Evolutionary conservation across 1,140 invertebrate genomes (phyloP).

Genomic region (Plectrocnemia conspersa): DNA sequence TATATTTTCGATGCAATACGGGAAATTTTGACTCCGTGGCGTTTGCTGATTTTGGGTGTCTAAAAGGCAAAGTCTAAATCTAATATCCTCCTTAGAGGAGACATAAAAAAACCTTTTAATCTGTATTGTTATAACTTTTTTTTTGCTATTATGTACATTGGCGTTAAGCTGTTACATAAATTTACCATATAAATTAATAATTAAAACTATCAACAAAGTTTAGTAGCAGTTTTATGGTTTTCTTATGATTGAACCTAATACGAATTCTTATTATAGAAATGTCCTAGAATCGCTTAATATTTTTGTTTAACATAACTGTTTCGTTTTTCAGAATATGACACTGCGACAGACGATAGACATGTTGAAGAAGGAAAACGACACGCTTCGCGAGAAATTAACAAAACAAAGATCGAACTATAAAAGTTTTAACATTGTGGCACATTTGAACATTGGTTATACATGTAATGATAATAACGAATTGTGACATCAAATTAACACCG

Average conservation of each 20-base stretch:
- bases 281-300: background rate
- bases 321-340: constrained; percentile 68
- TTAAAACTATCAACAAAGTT: background rate
- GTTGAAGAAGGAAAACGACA: constrained; percentile 85
- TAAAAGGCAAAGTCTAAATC: too few relatives aligned
- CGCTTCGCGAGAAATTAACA: constrained; percentile 78
- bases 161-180: background rate
- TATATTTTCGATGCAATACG: too few relatives aligned
- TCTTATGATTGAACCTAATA: background rate
- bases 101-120: too few relatives aligned
- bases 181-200: background rate
- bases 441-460: too few relatives aligned
- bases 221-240: background rate
- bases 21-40: too few relatives aligned
- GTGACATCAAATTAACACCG: constrained; percentile 13
- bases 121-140: too few relatives aligned
- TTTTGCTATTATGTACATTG: too few relatives aligned
- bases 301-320: background rate
- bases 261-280: background rate
- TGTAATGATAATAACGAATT: constrained; percentile 17
- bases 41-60: too few relatives aligned
- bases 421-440: constrained; percentile 7
- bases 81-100: too few relatives aligned
- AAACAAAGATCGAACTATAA: constrained; percentile 73
- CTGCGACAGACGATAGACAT: constrained; percentile 81